Conservation (phyloP, 2,797 vertebrate species). For the Syndactyla subalaris region DNA sequence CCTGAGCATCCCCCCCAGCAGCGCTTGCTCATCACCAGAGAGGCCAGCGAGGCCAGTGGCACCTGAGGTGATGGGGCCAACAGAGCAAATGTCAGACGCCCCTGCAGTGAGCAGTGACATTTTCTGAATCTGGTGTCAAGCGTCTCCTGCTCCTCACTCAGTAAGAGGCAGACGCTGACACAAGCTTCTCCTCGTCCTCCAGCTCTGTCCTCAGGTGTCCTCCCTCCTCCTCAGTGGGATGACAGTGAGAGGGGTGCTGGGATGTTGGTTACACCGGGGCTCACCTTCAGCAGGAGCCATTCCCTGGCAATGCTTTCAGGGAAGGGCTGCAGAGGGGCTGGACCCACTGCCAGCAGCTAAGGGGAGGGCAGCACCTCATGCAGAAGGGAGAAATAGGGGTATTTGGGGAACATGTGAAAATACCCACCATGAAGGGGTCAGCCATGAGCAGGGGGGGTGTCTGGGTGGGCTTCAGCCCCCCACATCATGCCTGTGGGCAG, state of each 20-base stretch:
- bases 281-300: not conserved
- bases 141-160: not conserved
- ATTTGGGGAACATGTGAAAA: not conserved
- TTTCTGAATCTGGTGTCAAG: not conserved
- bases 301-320: rapidly evolving
- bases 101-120: not conserved
- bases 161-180: not conserved
- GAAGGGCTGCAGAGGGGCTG: not conserved
- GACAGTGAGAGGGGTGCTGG: rapidly evolving
- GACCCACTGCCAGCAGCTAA: rapidly evolving
- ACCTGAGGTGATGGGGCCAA: not conserved
- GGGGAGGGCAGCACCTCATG: not conserved
- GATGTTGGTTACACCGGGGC: rapidly evolving
- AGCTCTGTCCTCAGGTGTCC: not conserved
- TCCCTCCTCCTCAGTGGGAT: not conserved
- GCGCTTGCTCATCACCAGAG: rapidly evolving
- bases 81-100: rapidly evolving
- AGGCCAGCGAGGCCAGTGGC: not conserved
- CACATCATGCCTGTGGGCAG: rapidly evolving
- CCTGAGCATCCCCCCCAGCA: not conserved
- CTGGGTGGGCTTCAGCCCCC: not conserved
- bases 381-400: not conserved
- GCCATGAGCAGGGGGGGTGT: rapidly evolving
- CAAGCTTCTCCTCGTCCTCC: not conserved
- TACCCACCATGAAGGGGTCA: not conserved